Percentiles rank a stretch among this genome's conserved stretches.
Evolutionary conservation across 2,888 invertebrate genomes (phyloP).

Genomic region (Trichopoda pennipes): DNA sequence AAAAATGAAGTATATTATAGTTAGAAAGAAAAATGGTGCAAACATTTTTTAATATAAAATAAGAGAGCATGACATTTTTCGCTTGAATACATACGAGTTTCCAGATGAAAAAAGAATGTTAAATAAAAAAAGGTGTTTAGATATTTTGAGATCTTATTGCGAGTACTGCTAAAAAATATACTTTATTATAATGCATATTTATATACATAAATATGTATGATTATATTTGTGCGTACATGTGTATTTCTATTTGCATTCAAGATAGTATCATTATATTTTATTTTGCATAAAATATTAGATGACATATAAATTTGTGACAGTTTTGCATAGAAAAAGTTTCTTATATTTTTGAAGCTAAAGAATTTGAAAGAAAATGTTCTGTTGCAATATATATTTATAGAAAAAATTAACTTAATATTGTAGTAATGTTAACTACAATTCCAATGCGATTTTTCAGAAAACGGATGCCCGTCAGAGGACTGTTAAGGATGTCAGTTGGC

Average conservation of each 20-base stretch:
- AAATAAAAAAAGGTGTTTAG: conserved; percentile 1
- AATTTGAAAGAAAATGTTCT: not conserved
- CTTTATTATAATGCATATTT: too few relatives aligned
- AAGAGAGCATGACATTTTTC: conserved; percentile 12
- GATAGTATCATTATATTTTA: not conserved
- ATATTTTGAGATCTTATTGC: conserved; percentile 9
- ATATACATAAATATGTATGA: too few relatives aligned
- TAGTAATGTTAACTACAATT: too few relatives aligned
- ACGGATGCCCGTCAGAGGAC: too few relatives aligned
- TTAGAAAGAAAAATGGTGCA: conserved; percentile 6
- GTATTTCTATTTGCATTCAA: not conserved
- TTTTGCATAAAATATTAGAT: conserved; percentile 12
- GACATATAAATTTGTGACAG: not conserved
- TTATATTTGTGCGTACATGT: not conserved
- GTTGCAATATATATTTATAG: too few relatives aligned
- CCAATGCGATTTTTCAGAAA: too few relatives aligned
- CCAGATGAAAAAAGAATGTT: conserved; percentile 1
- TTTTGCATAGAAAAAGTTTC: not conserved
- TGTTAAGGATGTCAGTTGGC: too few relatives aligned
- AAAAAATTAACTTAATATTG: too few relatives aligned
- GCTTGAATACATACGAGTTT: not conserved
- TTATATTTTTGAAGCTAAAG: too few relatives aligned
- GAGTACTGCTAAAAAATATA: too few relatives aligned
- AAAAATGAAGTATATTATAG: conserved; percentile 66
- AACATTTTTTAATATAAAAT: conserved; percentile 31